These are phyloP conservation scores for Clarias platycephalus DNA, from an alignment of 2,797 vertebrate genomes.

Conservation along the genomic window DNA sequence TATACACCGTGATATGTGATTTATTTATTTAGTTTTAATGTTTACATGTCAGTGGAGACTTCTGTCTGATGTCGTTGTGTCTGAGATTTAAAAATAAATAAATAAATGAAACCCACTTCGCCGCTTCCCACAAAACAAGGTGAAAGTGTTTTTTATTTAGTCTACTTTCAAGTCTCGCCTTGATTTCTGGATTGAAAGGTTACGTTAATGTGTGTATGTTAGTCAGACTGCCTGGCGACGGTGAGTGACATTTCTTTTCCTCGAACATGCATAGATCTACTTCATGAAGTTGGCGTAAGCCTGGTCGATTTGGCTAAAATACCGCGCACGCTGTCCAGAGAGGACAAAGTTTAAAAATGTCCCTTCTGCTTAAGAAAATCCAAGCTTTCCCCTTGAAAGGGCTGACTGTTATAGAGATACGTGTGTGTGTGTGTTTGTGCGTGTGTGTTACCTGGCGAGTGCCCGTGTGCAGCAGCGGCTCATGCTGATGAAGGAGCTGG, in stretches of 20 bases:
- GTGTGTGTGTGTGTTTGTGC: constrained; percentile 9
- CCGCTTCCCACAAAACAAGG: neutral
- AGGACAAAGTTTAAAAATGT: neutral
- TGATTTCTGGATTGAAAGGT: neutral
- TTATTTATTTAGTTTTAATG: neutral
- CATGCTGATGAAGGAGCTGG: constrained; percentile 96
- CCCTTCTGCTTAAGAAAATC: neutral
- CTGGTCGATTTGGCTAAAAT: neutral
- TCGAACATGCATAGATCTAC: neutral
- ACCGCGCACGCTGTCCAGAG: neutral
- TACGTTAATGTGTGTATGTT: neutral
- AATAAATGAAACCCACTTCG: neutral
- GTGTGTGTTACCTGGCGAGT: constrained; percentile 75
- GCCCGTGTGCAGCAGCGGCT: constrained; percentile 91
- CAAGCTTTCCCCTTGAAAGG: neutral
- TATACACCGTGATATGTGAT: neutral
- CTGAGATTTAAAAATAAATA: neutral
- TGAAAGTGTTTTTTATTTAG: neutral
- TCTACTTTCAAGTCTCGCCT: neutral
- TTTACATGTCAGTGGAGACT: neutral
- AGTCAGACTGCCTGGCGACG: neutral
- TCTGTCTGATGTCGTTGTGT: neutral
- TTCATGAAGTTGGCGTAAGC: neutral
- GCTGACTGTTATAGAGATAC: neutral
- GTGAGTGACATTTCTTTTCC: neutral